Base-by-base conservation (phyloP, 2,797 vertebrate genomes). In the Salarias fasciatus region DNA sequence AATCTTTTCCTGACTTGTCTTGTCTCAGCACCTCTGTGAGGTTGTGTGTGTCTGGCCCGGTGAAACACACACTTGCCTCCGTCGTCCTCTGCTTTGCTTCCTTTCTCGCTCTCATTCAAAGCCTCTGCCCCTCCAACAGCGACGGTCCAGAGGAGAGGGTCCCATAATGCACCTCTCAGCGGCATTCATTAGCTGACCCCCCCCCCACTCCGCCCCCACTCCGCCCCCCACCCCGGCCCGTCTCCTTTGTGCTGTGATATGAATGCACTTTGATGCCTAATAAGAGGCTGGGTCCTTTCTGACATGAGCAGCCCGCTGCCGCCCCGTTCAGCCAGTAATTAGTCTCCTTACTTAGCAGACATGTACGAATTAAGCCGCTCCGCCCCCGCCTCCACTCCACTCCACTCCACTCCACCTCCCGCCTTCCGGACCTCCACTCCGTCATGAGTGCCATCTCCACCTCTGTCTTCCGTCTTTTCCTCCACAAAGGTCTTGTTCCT, bases 271-370 rank as follows among this genome's bases (percentile, higher is more conserved):
- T 96, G 95, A 97, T 96, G 95, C 94, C 94, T 95, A 96, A 97
- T 98, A 97, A 98, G 96, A 97, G 96, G 92, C 90, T 94, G 92
- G 93, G 94, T 96, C 95, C 95, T 95, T 95, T 82, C 96, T 98
- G 97, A 97, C 96, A 96, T 93, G 92, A 96, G 94, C 94, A 97
- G 96, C 94, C 94, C 95, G 93, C 92, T 94, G 92, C 95, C 95
- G 95, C 95, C 95, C 96, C 93, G 95, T 96, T 96, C 96, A 96
- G 95, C 95, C 95, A 96, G 95, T 97, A 98, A 99, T 98, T 96
- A 98, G 95, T 95, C 95, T 93, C 95, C 92, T 85, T 93, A 93
- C 89, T 94, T 95, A 95, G 95, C 94, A 93, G 94, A 93, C 94
- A 94, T 94, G 94, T 94, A 95, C 94, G 96, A 97, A 97, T 97